Base-by-base conservation (phyloP, 1,140 invertebrate species). In the Brachionus plicatilis region DNA sequence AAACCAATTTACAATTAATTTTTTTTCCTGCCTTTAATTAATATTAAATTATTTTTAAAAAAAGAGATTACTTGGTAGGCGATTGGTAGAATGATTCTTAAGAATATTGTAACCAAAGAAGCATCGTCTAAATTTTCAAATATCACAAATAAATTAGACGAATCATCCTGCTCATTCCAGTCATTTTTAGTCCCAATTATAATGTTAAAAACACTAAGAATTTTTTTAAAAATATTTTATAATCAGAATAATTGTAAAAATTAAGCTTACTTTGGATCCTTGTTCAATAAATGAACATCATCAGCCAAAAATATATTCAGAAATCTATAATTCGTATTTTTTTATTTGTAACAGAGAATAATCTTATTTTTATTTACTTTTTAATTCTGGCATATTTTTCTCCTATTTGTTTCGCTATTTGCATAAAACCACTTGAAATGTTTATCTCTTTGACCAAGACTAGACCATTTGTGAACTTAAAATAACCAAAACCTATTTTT, bases 1-100 rank as follows among this genome's bases (percentile, higher is more conserved):
- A 37, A 37, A 7, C 33, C 33, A 37, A 37, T 37, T 37, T 6
- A 37, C 6, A 37, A 37, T 37, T 37, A 37, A 37, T 5, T 37
- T 37, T 37, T 37, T 37, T 37, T 7, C 33, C 5, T 37, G 33
- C 7, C 33, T 37, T 4, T 33, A 6, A 37, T 37, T 37, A 37
- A 37, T 37, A 37, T 33, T 33, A 68, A 68, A 68, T 14, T n/a
- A 24, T 14, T 72, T n/a, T 33, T 45, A 43, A 20, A 43, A n/a
- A 43, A 72, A 47, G 33, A 47, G 20, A 14, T 11, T 65, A 82
- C 79, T 45, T 82, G 53, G 45, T 82, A 82, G n/a, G 53, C 29
- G 7, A 82, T 60, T 47, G 79, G 79, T 14, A 82, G 9, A 37
- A 82, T 14, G 9, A 82, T 37, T 68, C 79, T 60, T 68, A 82